Conservation (phyloP, 2,113 vertebrate genomes). For the Camelus bactrianus region DNA sequence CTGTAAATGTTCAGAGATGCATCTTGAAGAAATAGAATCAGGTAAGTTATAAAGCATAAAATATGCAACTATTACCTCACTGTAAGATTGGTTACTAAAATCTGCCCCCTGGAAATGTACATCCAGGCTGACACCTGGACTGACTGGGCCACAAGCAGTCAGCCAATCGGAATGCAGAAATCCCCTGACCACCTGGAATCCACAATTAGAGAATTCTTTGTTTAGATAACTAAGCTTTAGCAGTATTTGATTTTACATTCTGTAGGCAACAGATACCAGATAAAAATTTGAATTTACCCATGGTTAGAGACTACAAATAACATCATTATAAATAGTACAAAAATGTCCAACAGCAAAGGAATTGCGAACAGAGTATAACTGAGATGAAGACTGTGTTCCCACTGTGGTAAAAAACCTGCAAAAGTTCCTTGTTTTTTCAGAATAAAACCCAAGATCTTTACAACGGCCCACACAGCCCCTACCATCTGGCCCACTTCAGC, state of each 20-base stretch:
- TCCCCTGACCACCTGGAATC: not conserved
- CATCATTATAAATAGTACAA: not conserved
- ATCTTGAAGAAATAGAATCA: not conserved
- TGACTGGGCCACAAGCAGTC: not conserved
- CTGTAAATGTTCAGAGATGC: not conserved
- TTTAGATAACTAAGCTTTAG: not conserved
- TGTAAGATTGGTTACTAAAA: not conserved
- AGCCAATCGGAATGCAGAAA: not conserved
- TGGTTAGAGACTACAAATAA: not conserved
- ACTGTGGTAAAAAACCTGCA: not conserved
- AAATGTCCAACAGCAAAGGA: not conserved
- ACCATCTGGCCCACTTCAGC: not conserved
- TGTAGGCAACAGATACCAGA: not conserved
- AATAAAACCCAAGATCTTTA: not conserved
- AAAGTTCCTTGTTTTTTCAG: not conserved
- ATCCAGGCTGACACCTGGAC: not conserved
- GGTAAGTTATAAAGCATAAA: not conserved
- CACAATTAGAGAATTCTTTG: not conserved
- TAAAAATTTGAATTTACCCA: not conserved
- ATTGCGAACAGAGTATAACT: not conserved
- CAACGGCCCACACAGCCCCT: rapidly evolving
- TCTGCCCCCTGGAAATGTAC: not conserved
- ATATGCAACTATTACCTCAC: not conserved
- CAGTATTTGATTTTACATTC: not conserved
- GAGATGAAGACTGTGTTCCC: not conserved